Percentiles rank a stretch among this genome's conserved stretches.
Conservation (phyloP, 2,888 invertebrate species). For the Eupithecia centaureata region DNA sequence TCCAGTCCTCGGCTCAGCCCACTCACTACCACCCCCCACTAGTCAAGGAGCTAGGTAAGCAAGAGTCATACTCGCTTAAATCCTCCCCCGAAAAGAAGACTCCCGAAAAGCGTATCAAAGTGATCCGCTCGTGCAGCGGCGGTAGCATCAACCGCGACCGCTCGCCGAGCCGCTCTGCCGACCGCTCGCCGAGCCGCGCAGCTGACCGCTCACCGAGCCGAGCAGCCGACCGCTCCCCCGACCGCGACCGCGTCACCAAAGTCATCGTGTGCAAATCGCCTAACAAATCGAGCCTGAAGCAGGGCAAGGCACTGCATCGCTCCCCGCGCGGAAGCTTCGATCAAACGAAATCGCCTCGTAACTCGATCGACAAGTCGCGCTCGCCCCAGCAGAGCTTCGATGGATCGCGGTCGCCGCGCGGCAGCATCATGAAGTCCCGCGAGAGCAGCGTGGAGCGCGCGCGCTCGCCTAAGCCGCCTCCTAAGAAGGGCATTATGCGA, state of each 20-base stretch:
- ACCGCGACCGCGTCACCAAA: constrained; percentile 78
- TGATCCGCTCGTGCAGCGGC: constrained; percentile 83
- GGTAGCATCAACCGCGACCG: constrained; percentile 76
- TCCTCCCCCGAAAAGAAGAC: constrained; percentile 77
- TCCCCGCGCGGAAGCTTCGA: constrained; percentile 84
- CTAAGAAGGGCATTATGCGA: constrained; percentile 81
- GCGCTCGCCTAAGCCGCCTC: constrained; percentile 77
- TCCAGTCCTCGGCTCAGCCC: constrained; percentile 97
- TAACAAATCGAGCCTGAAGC: constrained; percentile 77
- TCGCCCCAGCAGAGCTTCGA: constrained; percentile 85
- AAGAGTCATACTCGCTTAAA: constrained; percentile 80
- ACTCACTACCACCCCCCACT: constrained; percentile 95
- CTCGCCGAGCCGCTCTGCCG: constrained; percentile 69
- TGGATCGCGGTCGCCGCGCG: constrained; percentile 75
- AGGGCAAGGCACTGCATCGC: constrained; percentile 70
- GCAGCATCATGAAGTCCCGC: constrained; percentile 78
- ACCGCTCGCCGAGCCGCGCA: constrained; percentile 45
- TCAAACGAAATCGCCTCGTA: constrained; percentile 78
- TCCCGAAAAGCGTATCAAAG: constrained; percentile 73
- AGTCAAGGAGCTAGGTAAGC: constrained; percentile 95
- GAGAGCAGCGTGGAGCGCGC: constrained; percentile 76
- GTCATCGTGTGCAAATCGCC: constrained; percentile 81
- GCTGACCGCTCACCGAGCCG: constrained; percentile 26
- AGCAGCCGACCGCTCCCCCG: constrained; percentile 54
- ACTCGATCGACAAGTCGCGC: constrained; percentile 82